Conservation (phyloP, 2,888 invertebrate genomes). For the Mycogona germanica region DNA sequence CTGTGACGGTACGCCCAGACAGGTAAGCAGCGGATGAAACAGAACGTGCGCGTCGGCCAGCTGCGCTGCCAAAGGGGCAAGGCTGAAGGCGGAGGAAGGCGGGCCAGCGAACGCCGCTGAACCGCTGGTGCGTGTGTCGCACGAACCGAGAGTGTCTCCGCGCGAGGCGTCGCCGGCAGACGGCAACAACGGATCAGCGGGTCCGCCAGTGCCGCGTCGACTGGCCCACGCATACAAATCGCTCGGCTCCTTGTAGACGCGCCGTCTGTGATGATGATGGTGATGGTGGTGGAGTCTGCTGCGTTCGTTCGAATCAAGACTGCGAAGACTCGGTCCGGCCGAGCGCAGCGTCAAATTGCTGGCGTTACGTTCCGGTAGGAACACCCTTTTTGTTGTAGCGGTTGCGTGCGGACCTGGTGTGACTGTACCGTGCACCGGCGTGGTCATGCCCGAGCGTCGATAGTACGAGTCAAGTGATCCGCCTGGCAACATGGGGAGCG, state of each 20-base stretch:
- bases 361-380: constrained; percentile 23
- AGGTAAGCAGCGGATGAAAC: constrained; percentile 79
- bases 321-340: constrained; percentile 27
- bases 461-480: constrained; percentile 10
- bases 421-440: constrained; percentile 3
- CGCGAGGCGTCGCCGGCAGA: not conserved
- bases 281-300: constrained; percentile 21
- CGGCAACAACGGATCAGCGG: not conserved
- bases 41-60: constrained; percentile 86
- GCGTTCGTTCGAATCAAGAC: constrained; percentile 21
- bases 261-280: too few species aligned
- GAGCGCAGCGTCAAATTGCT: constrained; percentile 34
- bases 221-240: constrained; percentile 96
- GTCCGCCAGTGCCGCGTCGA: constrained; percentile 45
- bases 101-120: constrained; percentile 5
- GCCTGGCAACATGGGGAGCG: constrained; percentile 51
- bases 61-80: constrained; percentile 29
- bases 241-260: constrained; percentile 25
- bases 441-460: not conserved
- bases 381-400: not conserved
- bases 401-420: not conserved
- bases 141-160: constrained; percentile 11
- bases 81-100: constrained; percentile 23
- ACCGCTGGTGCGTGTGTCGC: constrained; percentile 11
- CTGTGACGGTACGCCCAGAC: constrained; percentile 80